Evolutionary conservation across 2,797 vertebrate species (phyloP), one percentile per base, ranked within the genome.

Genomic region (Phataginus tetradactyla): DNA sequence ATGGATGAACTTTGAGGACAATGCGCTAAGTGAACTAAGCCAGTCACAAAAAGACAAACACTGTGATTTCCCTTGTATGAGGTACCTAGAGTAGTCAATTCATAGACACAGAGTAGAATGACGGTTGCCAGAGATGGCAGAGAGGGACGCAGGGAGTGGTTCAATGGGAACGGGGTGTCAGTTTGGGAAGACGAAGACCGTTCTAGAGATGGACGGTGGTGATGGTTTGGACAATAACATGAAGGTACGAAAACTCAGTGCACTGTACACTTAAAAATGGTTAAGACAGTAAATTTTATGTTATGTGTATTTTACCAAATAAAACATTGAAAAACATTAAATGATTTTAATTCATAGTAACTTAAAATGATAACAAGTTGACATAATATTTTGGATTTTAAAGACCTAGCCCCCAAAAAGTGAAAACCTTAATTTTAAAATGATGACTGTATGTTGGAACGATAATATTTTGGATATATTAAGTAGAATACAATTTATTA

Each of bases 401-500:
- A 91, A 91, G 87, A 71, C 3, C 39, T 78, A 29, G 34, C 55
- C 59, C 15, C 37, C 81, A 89, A 96, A 55, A 42, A 63, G 25
- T 21, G n/a, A 87, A 90, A 59, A 12, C 34, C 20, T 42, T 84
- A 34, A 51, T 78, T 53, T 64, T 2, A 71, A 90, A 96, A 55
- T 81, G 34, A 87, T 34, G 23, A n/a, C 20, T 66, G 39, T 32
- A 34, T 34, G 12, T 71, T 84, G 12, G 45, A 83, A 90, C 63
- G 66, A 72, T 55, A 63, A n/a, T 51, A 55, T 29, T 92, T 92
- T 91, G n/a, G n/a, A 17, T 71, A 86, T 37, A 53, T 42, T 59
- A 88, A 64, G 18, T 78, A 83, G 75, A 89, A 74, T 74, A 89
- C 89, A 89, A 72, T 72, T 53, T 59, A 64, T 69, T 83, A 57